Percentiles rank a stretch among this genome's conserved stretches.
Conservation (phyloP, 2,888 invertebrate genomes). For the Ectropis crepuscularia region DNA sequence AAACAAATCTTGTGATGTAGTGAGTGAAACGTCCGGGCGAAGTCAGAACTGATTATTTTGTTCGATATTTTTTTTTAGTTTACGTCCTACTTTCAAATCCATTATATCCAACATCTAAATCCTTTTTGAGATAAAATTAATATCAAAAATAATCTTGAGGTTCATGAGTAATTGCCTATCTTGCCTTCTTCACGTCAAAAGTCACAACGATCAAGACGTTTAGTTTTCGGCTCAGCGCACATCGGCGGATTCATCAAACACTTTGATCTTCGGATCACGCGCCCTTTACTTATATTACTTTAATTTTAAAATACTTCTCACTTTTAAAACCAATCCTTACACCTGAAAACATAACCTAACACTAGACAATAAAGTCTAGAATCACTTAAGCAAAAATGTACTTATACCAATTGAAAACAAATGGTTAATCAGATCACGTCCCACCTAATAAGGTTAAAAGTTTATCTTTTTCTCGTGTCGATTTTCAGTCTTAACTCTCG, state of each 20-base stretch:
- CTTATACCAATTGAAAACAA: constrained; percentile 38
- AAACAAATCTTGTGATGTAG: too few relatives aligned
- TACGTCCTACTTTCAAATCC: constrained; percentile 16
- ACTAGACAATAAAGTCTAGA: constrained; percentile 15
- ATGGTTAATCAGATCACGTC: constrained; percentile 8
- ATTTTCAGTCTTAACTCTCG: constrained; percentile 27
- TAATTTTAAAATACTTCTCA: constrained; percentile 56
- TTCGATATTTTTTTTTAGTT: neutral
- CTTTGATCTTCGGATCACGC: constrained; percentile 80
- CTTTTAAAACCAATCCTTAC: constrained; percentile 51
- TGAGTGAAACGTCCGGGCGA: too few relatives aligned
- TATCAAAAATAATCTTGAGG: constrained; percentile 20
- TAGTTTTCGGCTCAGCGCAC: constrained; percentile 52
- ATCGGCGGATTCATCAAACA: constrained; percentile 72
- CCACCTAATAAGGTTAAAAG: constrained; percentile 30
- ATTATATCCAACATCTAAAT: constrained; percentile 16
- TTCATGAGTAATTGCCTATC: constrained; percentile 21
- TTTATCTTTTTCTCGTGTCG: neutral
- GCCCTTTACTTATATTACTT: constrained; percentile 79
- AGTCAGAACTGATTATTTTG: too few relatives aligned
- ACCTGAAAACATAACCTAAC: constrained; percentile 38
- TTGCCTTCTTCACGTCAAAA: constrained; percentile 31
- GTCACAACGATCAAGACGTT: constrained; percentile 66
- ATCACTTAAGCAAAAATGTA: constrained; percentile 4
- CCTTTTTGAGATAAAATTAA: constrained; percentile 27